Evolutionary conservation across 2,888 invertebrate species (phyloP), one percentile per base, ranked within the genome.

Genomic region (Phorcus lineatus): DNA sequence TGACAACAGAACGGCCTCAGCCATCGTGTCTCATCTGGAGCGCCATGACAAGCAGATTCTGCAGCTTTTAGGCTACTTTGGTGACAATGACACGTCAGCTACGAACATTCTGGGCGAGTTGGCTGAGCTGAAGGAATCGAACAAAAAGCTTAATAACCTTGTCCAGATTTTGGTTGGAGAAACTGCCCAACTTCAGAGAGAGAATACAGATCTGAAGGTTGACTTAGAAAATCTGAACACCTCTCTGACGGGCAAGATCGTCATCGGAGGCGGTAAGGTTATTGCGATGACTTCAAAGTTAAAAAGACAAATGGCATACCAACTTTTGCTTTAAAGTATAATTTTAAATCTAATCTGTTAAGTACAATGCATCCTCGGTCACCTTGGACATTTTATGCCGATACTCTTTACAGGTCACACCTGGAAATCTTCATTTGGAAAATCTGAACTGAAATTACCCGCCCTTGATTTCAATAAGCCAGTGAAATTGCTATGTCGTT

Each of bases 1-100:
- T 55, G 81, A 81, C 79, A 81, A 81, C 53, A 28, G 55, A 13
- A 81, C 81, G 1, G 79, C 81, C n/a, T 31, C 79, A 2, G 76
- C 81, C 40, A 79, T 81, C 31, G 52, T 81, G 22, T 28, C 28
- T 6, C 81, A 81, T 74, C 79, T 81, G 7, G 70, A 76, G 19
- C 67, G 57, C 11, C 81, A 81, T 47, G 81, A 81, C 52, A 22
- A 75, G 7, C 81, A 81, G 62, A 67, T 81, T 57, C 57, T 79
- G 16, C 76, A 76, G 53, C 62, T 81, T 31, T 57, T 81, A 28
- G 74, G 52, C 17, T 77, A 76, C n/a, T 81, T 81, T 70, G 81
- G 81, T 54, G 79, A 62, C 17, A 66, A 74, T 24, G 62, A 76
- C 22, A 55, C 74, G 2, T 74, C 81, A 2, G 47, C n/a, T 17